Evolutionary conservation across 2,888 invertebrate species (phyloP).

Genomic region (Hartigia nigra): DNA sequence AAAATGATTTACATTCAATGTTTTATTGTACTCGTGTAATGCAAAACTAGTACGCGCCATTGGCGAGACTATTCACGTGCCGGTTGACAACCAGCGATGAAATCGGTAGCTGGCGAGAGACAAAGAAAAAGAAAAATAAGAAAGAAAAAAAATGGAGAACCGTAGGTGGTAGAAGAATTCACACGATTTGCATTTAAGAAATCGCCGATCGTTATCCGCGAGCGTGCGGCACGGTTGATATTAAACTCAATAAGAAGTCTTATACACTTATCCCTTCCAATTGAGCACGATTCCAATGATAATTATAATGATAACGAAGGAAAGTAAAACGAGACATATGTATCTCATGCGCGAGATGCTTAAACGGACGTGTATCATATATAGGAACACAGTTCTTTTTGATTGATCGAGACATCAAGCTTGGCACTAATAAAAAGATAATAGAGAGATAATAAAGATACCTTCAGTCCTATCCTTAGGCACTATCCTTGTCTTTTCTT

Average conservation of each 20-base stretch:
- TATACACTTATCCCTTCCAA: neutral
- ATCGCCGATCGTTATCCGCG: neutral
- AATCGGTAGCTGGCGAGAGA: slow-evolving; percentile 2
- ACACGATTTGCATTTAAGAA: neutral
- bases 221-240: neutral
- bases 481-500: neutral
- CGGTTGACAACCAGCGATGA: slow-evolving; percentile 13
- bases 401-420: slow-evolving; percentile 8
- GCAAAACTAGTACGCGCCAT: neutral
- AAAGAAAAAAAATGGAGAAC: slow-evolving; percentile 10
- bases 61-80: slow-evolving; percentile 16
- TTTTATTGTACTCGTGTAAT: slow-evolving; percentile 30
- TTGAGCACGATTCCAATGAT: neutral
- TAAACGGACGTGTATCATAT: neutral
- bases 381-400: neutral
- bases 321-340: slow-evolving; percentile 1
- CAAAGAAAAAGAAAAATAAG: neutral
- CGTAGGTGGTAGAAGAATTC: neutral
- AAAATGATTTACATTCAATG: slow-evolving; percentile 52
- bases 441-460: slow-evolving; percentile 6
- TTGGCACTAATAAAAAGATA: slow-evolving; percentile 4
- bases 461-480: neutral
- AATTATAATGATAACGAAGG: slow-evolving; percentile 6
- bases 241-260: neutral
- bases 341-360: neutral